Evolutionary conservation across 1,140 invertebrate species (phyloP), one percentile per base, ranked within the genome.

Genomic region (Drosophila guanche): DNA sequence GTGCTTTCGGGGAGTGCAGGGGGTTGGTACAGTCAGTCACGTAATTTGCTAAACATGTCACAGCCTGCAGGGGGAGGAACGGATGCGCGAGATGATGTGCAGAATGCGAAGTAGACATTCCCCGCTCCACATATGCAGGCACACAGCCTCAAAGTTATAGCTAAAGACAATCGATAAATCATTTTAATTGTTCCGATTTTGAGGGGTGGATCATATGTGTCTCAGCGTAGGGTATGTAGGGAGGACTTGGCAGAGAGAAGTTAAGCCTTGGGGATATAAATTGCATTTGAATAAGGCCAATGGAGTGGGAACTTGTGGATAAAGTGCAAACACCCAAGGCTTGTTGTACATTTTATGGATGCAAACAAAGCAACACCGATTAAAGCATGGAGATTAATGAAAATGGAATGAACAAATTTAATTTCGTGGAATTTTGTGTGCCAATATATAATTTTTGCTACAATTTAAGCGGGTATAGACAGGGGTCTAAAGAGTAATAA

Each of bases 111-210:
- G 20, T 27, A 41, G 60, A 40, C 40, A 37, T 10, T 10, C 43
- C 42, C 7, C 16, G 20, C 6, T 27, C 14, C 25, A 48, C 37
- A 59, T 40, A 73, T 57, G 59, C 69, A 71, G 67, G 50, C 4
- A 37, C 58, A 0, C 29, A 33, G 29, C 29, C 29, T 2, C 29
- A 33, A 10, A 33, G 29, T 10, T 33, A 33, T 8, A 10, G 29
- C 47, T 16, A 72, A 61, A 46, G 61, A 56, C 73, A 77, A 75
- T 75, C 83, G 50, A 88, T 86, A 86, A 86, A 86, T 86, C 81
- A 86, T 78, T 25, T 65, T 81, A 85, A 86, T 86, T 85, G 81
- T 45, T 58, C 52, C 52, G 47, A 56, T 71, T 72, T 72, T 33
- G 42, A 41, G 22, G 48, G 57, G 16, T 14, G 23, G 22, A 16